Conservation (phyloP, 2,797 vertebrate genomes). For the Syngnathus rostellatus region DNA sequence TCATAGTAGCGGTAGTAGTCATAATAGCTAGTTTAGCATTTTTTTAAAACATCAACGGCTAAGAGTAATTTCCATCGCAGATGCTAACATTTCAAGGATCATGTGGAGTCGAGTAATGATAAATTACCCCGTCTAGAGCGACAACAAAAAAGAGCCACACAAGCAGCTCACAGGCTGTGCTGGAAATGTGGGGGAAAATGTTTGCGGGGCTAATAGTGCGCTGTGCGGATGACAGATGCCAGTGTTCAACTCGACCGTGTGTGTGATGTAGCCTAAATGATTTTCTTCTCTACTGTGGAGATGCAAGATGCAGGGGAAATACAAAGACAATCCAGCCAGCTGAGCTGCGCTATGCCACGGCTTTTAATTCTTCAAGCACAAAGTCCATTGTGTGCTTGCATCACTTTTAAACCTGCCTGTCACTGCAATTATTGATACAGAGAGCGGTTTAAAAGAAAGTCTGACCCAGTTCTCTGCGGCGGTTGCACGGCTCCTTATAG, state of each 20-base stretch:
- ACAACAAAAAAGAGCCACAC: conserved; percentile 5
- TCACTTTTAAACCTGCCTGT: conserved; percentile 41
- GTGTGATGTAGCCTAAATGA: conserved; percentile 34
- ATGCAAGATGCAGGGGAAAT: conserved; percentile 14
- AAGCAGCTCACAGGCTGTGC: conserved; percentile 20
- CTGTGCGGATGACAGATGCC: conserved; percentile 38
- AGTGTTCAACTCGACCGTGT: conserved; percentile 31
- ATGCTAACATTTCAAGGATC: conserved; percentile 39
- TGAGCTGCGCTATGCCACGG: conserved; percentile 9
- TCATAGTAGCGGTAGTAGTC: background rate
- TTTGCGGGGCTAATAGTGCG: conserved; percentile 37
- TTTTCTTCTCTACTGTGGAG: conserved; percentile 13
- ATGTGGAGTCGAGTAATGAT: conserved; percentile 36
- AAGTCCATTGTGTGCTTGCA: conserved; percentile 18
- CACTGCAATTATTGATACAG: conserved; percentile 29
- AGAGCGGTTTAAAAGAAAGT: conserved; percentile 37
- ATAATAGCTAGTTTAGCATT: conserved; percentile 27
- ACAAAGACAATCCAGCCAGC: conserved; percentile 19
- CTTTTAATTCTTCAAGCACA: conserved; percentile 30
- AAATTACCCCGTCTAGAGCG: conserved; percentile 37
- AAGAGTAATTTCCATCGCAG: conserved; percentile 37
- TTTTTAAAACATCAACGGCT: conserved; percentile 15
- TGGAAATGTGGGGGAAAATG: conserved; percentile 33
- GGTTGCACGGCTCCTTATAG: conserved; percentile 32
- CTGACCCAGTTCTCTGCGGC: conserved; percentile 55